These are phyloP conservation scores for Labeo rohita DNA, from an alignment of 2,113 vertebrate species.

Conservation along the genomic window DNA sequence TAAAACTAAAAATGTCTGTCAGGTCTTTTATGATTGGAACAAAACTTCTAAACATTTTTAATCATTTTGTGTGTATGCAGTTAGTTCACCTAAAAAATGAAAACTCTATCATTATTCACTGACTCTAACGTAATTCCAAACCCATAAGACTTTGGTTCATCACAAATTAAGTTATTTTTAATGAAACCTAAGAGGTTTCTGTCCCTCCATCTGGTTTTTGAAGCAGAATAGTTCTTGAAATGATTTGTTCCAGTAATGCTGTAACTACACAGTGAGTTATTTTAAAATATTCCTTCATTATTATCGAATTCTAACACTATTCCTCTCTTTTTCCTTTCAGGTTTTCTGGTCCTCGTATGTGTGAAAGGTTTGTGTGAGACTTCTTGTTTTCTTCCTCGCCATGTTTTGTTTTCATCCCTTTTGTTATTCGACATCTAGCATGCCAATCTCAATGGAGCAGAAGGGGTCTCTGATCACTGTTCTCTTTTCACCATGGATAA, in stretches of 20 bases:
- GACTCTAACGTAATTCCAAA: neutral
- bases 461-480: slow-evolving; percentile 1
- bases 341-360: neutral
- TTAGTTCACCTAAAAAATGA: neutral
- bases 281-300: neutral
- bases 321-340: neutral
- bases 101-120: neutral
- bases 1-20: neutral
- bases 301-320: neutral
- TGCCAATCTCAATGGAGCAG: slow-evolving; percentile 4
- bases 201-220: neutral
- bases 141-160: neutral
- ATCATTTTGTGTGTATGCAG: neutral
- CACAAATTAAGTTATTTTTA: neutral
- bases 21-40: neutral
- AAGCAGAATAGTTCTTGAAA: neutral
- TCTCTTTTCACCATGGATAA: slow-evolving; percentile 28
- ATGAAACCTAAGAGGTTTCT: neutral
- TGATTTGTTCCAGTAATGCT: neutral
- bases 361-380: neutral
- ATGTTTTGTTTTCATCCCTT: slow-evolving; percentile 24
- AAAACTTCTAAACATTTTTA: neutral
- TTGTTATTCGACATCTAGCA: slow-evolving; percentile 17
- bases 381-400: too few relatives aligned
- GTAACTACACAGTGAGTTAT: neutral